Evolutionary conservation across 2,113 vertebrate species (phyloP), one percentile per base, ranked within the genome.

Genomic region (Phrynocephalus versicolor): DNA sequence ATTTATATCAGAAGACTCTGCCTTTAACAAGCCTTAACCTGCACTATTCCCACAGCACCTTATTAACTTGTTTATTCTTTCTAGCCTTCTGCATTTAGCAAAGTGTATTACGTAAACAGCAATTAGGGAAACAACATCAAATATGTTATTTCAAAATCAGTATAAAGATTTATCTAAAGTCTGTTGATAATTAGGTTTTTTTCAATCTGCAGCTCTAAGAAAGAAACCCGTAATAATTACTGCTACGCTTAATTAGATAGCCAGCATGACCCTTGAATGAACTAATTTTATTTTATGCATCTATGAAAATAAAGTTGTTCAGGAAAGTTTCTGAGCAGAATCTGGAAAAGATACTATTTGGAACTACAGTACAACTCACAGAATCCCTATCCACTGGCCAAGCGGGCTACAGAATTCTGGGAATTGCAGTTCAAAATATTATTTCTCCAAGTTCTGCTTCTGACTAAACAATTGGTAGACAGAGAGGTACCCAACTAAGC

Each of bases 51-150:
- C 94, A 92, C 0, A 83, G 93, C 85, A 89, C 88, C 94, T 94
- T 92, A 94, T 96, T 95, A 95, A 94, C 91, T 95, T 96, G 94
- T 96, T 96, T 95, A 94, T 91, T 92, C 89, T 86, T 91, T 87
- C 82, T 82, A 93, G 88, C 78, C 87, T 87, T 85, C 91, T 87
- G 85, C 82, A 82, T 91, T 88, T 78, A 86, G 57, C 85, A 88
- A 90, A 93, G 83, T 79, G 81, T 39, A 79, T 87, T 92, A 81
- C 27, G 83, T 88, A 91, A 92, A 89, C 82, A 91, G 81, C 89
- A 82, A 74, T 83, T 67, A 58, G 2, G 72, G 94, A 92, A 94
- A 90, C 85, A 94, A 92, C 88, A 25, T 23, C 12, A 85, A 79
- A 88, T 0, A 0, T 71, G 58, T 4, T 75, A 87, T 89, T 64